Conservation (phyloP, 2,797 vertebrate species). For the Brachyalestes nurse region DNA sequence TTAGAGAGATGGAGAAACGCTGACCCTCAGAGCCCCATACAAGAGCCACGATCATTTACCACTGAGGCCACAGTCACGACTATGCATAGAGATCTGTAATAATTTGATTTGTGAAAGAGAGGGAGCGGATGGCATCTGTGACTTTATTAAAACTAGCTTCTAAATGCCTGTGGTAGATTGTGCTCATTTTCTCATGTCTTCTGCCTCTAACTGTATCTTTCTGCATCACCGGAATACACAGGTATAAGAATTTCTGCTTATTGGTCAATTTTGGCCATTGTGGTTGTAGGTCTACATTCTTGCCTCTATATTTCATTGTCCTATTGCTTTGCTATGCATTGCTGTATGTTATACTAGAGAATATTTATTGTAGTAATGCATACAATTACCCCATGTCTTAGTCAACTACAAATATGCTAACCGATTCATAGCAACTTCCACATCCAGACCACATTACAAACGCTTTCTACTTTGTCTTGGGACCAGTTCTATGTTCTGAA, state of each 20-base stretch:
- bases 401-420: background rate
- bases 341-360: background rate
- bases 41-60: constrained; percentile 15
- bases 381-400: background rate
- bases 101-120: constrained; percentile 33
- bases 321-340: background rate
- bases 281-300: background rate
- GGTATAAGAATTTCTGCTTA: background rate
- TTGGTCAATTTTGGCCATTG: background rate
- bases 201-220: background rate
- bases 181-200: background rate
- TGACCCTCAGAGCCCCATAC: constrained; percentile 14
- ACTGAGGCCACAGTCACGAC: background rate
- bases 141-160: constrained; percentile 37
- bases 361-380: background rate
- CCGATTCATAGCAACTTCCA: background rate
- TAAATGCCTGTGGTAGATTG: constrained; percentile 14
- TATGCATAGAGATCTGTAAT: constrained; percentile 23
- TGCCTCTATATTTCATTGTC: background rate
- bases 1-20: constrained; percentile 21
- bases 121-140: constrained; percentile 25
- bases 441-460: background rate
- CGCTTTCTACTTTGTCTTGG: background rate
- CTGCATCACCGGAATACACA: background rate
- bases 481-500: background rate